phyloP scores from a whole-genome alignment of 2,797 vertebrate genomes.

The Podarcis siculus region DNA sequence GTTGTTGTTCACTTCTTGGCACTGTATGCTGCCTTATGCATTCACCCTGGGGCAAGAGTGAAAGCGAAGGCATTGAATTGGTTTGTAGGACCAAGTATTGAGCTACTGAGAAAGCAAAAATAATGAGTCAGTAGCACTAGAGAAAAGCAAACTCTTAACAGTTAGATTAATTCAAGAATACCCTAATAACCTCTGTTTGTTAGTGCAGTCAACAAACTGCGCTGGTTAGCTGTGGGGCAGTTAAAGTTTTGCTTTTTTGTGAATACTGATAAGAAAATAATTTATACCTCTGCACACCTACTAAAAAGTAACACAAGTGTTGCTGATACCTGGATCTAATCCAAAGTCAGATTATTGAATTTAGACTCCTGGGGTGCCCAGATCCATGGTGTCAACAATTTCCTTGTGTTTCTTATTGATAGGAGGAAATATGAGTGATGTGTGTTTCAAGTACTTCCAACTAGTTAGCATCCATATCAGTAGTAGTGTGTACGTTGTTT shows the following conservation, averaged over 20 bases:
- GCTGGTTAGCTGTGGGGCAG: not conserved
- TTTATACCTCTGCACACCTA: not conserved
- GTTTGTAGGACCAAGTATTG: not conserved
- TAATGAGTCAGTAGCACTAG: not conserved
- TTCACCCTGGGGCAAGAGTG: not conserved
- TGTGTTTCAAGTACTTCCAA: not conserved
- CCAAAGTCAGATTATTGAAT: not conserved
- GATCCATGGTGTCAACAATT: not conserved
- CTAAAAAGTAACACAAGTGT: not conserved
- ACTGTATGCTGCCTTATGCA: not conserved
- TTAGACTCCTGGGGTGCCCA: not conserved
- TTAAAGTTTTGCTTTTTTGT: not conserved
- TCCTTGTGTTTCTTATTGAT: not conserved
- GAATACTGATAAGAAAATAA: not conserved
- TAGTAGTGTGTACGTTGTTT: not conserved
- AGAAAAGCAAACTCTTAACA: not conserved
- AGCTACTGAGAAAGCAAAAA: not conserved
- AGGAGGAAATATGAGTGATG: not conserved
- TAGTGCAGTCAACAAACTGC: not conserved
- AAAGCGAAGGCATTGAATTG: not conserved
- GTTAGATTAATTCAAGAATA: not conserved
- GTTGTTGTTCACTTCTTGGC: slow-evolving; percentile 20
- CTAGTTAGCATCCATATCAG: not conserved
- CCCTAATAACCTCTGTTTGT: not conserved
- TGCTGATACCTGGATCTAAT: not conserved